Base-by-base conservation (phyloP, 2,797 vertebrate genomes). In the Cryptoblepharus egeriae region DNA sequence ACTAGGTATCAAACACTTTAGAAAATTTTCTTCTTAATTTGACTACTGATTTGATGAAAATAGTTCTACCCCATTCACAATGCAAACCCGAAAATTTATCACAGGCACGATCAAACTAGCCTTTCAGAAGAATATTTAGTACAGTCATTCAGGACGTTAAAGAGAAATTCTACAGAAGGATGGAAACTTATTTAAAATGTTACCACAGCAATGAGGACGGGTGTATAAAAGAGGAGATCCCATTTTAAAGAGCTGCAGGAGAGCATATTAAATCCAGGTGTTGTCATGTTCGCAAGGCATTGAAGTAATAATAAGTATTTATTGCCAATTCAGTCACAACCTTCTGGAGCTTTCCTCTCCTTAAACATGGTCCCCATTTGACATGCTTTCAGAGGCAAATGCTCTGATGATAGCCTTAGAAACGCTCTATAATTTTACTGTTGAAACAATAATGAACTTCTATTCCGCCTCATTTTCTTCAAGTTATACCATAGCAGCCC, bases 371-470 rank as follows among this genome's bases (percentile, higher is more conserved):
- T 52, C 70, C 84, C 11, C 64, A 1, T 5, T 63, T 68, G 82
- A 90, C 89, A 85, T 49, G 1, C 15, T 79, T 1, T n/a, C 67
- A 75, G 88, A 73, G 80, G 61, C 3, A 84, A 77, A 77, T 79
- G 45, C 57, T 85, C 57, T 88, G 76, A 87, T 89, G 71, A n/a
- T 39, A 79, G 22, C 26, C 81, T 82, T 82, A 52, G 42, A 64
- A 77, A 74, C 64, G 22, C 37, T 80, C 52, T 52, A 61, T 84
- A 64, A 86, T 49, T 88, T 3, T 65, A 26, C 24, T 52, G 18
- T 68, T 88, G 58, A 16, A 37, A 24, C 0, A 79, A 32, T 32
- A 69, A 74, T 22, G 67, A 30, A 85, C 79, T 1, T 71, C 78
- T 1, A 0, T 76, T 86, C 49, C 57, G 84, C 10, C 37, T 18